These are phyloP conservation scores for Spinibarbus caldwelli DNA, from an alignment of 2,797 vertebrate species.

Conservation along the genomic window DNA sequence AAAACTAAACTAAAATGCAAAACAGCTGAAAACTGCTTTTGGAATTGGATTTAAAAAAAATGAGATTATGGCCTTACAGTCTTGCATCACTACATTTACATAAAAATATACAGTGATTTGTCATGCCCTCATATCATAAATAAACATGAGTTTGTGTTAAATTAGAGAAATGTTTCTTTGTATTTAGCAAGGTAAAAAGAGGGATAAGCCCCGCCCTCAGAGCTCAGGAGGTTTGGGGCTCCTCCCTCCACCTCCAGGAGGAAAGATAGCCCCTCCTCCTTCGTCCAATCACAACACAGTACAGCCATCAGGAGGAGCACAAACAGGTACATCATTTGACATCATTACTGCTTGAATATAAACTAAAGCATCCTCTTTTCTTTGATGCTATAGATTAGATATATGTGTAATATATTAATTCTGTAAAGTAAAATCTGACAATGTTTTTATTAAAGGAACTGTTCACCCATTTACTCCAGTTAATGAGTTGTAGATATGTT, in stretches of 20 bases:
- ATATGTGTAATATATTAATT: background rate
- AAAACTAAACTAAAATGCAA: conserved; percentile 26
- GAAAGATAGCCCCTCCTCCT: conserved; percentile 81
- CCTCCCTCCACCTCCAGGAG: conserved; percentile 90
- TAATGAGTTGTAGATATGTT: background rate
- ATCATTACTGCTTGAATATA: background rate
- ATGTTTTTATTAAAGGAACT: background rate
- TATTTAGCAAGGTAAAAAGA: conserved; percentile 85
- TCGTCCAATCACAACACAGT: conserved; percentile 73
- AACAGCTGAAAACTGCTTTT: background rate
- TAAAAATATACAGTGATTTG: background rate
- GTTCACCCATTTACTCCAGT: background rate
- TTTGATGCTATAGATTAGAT: background rate
- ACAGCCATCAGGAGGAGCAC: conserved; percentile 60
- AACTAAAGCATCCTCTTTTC: background rate
- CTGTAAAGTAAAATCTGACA: background rate
- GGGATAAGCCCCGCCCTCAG: conserved; percentile 82
- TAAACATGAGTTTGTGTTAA: background rate
- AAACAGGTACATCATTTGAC: conserved; percentile 61
- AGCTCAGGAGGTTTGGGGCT: conserved; percentile 83
- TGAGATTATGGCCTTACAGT: background rate
- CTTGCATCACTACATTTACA: background rate
- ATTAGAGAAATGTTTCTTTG: conserved; percentile 26
- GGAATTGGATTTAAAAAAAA: background rate
- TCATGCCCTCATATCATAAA: background rate